Evolutionary conservation across 2,888 invertebrate species (phyloP).

Genomic region (Pristionchus entomophagus): DNA sequence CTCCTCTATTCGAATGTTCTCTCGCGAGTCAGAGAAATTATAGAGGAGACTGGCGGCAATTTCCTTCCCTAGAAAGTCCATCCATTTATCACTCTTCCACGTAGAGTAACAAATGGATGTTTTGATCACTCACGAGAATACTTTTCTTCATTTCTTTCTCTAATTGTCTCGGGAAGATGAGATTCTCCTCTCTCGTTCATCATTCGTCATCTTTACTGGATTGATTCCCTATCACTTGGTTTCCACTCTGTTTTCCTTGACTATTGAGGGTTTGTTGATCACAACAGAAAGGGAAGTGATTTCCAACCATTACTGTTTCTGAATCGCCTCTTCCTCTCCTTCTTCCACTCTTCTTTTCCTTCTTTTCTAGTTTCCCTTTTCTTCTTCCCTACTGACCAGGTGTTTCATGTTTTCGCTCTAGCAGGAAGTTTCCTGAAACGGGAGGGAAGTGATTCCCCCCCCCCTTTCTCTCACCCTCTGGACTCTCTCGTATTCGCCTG

Average conservation of each 20-base stretch:
- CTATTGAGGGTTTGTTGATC: not conserved
- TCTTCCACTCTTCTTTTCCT: not conserved
- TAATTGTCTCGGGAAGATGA: not conserved
- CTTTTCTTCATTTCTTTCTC: not conserved
- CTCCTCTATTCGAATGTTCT: no score
- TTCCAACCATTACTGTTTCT: conserved; percentile 10
- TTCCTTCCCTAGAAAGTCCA: not conserved
- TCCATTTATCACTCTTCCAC: not conserved
- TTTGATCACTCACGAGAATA: not conserved
- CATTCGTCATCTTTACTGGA: not conserved
- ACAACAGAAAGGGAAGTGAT: not conserved
- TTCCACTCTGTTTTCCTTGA: not conserved
- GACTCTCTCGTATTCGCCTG: not conserved
- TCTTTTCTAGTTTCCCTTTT: not conserved
- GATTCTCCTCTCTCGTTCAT: not conserved
- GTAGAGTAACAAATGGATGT: not conserved
- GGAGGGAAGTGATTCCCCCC: not conserved
- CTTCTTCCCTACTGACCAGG: not conserved
- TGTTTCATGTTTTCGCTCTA: not conserved
- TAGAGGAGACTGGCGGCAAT: not conserved
- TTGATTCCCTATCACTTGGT: not conserved
- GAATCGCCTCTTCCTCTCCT: not conserved
- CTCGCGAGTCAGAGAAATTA: not conserved
- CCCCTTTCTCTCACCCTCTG: not conserved
- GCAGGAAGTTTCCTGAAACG: not conserved